phyloP scores from a whole-genome alignment of 2,113 vertebrate species.

The Sterrhoptilus dennistouni region DNA sequence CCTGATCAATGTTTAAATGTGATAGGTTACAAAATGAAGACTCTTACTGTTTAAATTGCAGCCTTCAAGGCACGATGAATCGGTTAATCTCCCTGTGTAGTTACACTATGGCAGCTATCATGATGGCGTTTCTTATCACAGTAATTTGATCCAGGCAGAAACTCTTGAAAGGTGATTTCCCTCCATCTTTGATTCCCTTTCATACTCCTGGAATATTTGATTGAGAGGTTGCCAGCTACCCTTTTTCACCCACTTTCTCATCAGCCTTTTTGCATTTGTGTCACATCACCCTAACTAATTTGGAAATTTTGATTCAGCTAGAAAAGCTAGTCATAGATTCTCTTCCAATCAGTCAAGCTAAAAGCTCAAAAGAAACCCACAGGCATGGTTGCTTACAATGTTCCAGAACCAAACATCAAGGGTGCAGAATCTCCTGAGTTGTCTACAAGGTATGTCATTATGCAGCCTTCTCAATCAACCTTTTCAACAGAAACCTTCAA shows the following conservation, averaged over 20 bases:
- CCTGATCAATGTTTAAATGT: constrained; percentile 35
- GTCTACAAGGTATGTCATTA: background rate
- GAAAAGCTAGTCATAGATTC: background rate
- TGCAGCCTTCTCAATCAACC: background rate
- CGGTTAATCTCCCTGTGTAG: background rate
- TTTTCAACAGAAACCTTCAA: background rate
- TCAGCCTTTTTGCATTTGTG: background rate
- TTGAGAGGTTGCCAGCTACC: background rate
- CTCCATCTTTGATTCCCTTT: background rate
- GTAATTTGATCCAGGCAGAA: background rate
- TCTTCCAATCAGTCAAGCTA: background rate
- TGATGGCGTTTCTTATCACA: background rate
- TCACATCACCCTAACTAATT: background rate
- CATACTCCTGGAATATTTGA: background rate
- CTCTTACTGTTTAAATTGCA: constrained; percentile 34
- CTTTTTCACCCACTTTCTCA: background rate
- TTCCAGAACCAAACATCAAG: background rate
- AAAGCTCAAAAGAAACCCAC: background rate
- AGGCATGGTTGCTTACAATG: background rate
- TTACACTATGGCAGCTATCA: background rate
- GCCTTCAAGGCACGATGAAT: constrained; percentile 10
- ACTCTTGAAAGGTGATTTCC: background rate
- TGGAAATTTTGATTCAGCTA: background rate
- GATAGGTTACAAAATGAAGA: constrained; percentile 35
- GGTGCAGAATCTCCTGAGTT: background rate